phyloP scores from a whole-genome alignment of 1,140 invertebrate genomes.

The Drosophila erecta region DNA sequence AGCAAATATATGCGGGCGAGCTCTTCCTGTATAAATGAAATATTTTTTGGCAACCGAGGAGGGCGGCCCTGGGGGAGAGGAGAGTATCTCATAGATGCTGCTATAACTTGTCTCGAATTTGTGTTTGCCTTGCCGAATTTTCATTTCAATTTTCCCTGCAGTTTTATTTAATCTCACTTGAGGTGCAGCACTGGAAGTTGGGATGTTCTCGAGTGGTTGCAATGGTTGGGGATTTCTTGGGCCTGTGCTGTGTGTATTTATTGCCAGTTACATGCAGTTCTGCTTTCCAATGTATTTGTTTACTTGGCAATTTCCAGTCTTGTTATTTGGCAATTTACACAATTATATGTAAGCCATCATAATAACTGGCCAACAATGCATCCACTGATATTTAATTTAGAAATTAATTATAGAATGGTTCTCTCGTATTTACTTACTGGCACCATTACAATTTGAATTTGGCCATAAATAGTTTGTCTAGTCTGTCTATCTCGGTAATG shows the following conservation, averaged over 20 bases:
- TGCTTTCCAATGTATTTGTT: conserved; percentile 18
- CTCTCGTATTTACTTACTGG: background rate
- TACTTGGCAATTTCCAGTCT: background rate
- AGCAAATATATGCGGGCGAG: conserved; percentile 33
- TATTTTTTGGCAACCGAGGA: conserved; percentile 54
- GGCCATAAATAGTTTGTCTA: background rate
- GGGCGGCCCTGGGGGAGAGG: background rate
- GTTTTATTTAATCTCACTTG: conserved; percentile 83
- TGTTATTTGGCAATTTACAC: conserved; percentile 14
- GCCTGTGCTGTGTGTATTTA: conserved; percentile 6
- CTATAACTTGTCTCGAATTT: conserved; percentile 75
- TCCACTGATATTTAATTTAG: conserved; percentile 1
- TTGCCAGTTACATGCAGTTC: conserved; percentile 2
- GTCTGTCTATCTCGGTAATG: background rate
- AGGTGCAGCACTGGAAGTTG: conserved; percentile 69
- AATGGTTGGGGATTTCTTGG: conserved; percentile 13
- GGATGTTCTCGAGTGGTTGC: conserved; percentile 62
- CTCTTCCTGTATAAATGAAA: conserved; percentile 58
- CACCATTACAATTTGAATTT: conserved; percentile 4
- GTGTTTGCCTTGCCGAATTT: conserved; percentile 78
- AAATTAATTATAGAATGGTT: background rate
- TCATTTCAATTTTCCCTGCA: conserved; percentile 79
- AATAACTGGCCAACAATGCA: conserved; percentile 9
- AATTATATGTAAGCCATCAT: conserved; percentile 5
- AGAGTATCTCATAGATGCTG: conserved; percentile 47